Conservation (phyloP, 2,888 invertebrate species). For the Acleris cristana region DNA sequence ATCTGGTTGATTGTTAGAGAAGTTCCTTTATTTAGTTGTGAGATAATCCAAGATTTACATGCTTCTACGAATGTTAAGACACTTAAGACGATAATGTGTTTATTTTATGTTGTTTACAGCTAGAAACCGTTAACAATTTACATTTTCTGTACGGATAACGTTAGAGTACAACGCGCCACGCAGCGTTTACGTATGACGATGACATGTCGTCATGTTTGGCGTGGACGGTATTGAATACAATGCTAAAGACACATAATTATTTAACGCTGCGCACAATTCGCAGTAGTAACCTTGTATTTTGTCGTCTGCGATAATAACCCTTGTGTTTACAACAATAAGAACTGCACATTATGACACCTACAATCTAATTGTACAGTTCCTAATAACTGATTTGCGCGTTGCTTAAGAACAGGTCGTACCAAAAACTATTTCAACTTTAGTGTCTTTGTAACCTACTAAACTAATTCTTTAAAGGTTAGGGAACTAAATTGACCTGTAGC, state of each 20-base stretch:
- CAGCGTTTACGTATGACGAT: slow-evolving; percentile 7
- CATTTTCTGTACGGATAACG: slow-evolving; percentile 2
- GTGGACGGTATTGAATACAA: slow-evolving; percentile 51
- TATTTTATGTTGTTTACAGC: too few species aligned
- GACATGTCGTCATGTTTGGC: slow-evolving; percentile 30
- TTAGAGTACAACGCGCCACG: neutral
- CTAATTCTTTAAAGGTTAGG: neutral
- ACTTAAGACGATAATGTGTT: too few species aligned
- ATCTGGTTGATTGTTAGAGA: too few species aligned
- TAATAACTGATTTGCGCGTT: neutral
- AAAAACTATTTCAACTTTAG: neutral
- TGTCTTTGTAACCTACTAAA: neutral
- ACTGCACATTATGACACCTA: slow-evolving; percentile 2
- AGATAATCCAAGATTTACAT: too few species aligned
- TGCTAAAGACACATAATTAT: slow-evolving; percentile 47
- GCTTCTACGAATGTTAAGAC: too few species aligned
- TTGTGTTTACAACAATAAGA: slow-evolving; percentile 6
- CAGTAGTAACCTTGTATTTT: slow-evolving; percentile 26
- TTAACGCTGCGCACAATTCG: slow-evolving; percentile 49
- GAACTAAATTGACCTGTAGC: too few species aligned
- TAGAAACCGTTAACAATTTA: neutral
- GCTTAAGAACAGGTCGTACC: neutral
- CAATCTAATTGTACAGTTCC: neutral
- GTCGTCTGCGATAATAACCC: slow-evolving; percentile 21
- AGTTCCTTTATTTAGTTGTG: too few species aligned